Evolutionary conservation across 1,140 invertebrate genomes (phyloP).

Genomic region (Cyphomyrmex costatus): DNA sequence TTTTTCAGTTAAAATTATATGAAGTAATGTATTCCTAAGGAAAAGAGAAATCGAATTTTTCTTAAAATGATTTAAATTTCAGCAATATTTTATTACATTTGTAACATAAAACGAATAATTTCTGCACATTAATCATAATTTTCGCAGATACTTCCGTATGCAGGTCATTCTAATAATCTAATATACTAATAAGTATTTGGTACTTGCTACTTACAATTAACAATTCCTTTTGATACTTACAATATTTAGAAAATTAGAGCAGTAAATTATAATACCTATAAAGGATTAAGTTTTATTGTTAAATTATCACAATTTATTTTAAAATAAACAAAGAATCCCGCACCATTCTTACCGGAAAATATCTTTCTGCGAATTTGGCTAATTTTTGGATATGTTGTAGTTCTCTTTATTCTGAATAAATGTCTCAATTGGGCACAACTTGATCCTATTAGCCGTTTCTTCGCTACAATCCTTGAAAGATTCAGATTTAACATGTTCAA

Average conservation of each 20-base stretch:
- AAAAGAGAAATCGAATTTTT: background rate
- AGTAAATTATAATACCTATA: background rate
- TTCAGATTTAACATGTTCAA: too few relatives aligned
- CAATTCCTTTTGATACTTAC: background rate
- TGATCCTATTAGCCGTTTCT: too few relatives aligned
- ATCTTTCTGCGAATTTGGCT: too few relatives aligned
- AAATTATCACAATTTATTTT: background rate
- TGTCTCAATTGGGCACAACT: too few relatives aligned
- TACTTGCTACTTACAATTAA: background rate
- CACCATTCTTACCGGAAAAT: too few relatives aligned
- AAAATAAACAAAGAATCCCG: slow-evolving; percentile 11
- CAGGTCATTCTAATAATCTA: background rate
- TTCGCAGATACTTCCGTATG: background rate
- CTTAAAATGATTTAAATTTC: background rate
- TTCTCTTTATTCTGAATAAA: too few relatives aligned
- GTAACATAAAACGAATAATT: background rate
- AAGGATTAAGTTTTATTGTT: background rate
- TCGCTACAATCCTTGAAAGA: too few relatives aligned
- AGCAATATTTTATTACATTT: background rate
- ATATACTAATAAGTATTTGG: slow-evolving; percentile 12
- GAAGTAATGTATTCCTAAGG: background rate
- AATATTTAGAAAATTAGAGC: background rate
- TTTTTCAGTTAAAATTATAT: background rate
- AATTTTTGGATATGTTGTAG: too few relatives aligned
- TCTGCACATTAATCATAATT: background rate